Conservation (phyloP, 2,888 invertebrate genomes). For the Polymixis lichenea region DNA sequence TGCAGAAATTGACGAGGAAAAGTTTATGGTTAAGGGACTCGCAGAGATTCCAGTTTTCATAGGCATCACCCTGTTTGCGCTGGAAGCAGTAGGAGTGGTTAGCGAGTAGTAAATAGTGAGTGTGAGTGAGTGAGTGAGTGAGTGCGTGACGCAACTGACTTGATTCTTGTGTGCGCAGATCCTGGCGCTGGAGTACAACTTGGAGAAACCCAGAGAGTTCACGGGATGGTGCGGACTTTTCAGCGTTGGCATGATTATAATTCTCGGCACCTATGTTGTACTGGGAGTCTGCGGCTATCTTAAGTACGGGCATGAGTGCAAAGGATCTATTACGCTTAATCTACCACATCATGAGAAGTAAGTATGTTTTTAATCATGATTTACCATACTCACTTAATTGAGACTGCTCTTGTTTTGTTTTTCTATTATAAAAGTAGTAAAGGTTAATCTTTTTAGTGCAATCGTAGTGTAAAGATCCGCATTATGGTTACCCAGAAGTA, state of each 20-base stretch:
- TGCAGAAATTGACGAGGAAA: conserved; percentile 86
- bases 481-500: no score
- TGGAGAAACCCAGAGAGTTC: conserved; percentile 95
- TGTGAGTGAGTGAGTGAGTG: background rate
- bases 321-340: conserved; percentile 96
- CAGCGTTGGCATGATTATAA: conserved; percentile 94
- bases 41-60: conserved; percentile 94
- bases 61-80: conserved; percentile 96
- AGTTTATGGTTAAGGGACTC: conserved; percentile 83
- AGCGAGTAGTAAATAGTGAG: conserved; percentile 72
- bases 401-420: background rate
- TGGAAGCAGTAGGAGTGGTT: conserved; percentile 95
- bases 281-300: conserved; percentile 97
- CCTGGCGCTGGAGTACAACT: conserved; percentile 97
- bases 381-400: background rate
- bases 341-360: conserved; percentile 92
- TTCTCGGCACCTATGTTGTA: conserved; percentile 93
- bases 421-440: no score
- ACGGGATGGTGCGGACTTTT: conserved; percentile 94
- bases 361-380: conserved; percentile 68
- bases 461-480: no score
- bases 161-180: conserved; percentile 89
- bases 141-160: background rate
- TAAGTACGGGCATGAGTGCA: conserved; percentile 93
- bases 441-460: no score